Evolutionary conservation across 2,888 invertebrate species (phyloP), one percentile per base, ranked within the genome.

Genomic region (Caradrina clavipalpis): DNA sequence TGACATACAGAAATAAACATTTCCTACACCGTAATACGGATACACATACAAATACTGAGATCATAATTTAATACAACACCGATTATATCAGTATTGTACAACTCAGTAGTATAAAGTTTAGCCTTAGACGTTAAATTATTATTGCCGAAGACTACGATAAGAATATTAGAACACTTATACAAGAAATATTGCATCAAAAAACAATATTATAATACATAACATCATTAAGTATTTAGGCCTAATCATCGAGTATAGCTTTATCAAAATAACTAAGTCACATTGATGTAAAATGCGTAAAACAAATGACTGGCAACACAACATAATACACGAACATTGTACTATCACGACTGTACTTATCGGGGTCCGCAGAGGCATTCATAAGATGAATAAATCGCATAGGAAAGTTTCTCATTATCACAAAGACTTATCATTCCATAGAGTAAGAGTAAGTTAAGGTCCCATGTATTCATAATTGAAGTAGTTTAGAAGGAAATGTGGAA

Each of bases 1-100:
- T 69, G 66, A 78, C 69, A 74, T 62, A 78, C 58, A 76, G 63
- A 81, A 64, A 76, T 69, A 66, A 70, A 69, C 45, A 70, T 76
- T 45, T 45, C 45, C 45, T 67, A 76, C 63, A 72, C 74, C 71
- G 70, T 72, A 78, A 74, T 72, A 80, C 73, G 78, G 69, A 76
- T 60, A 71, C 77, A 71, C 77, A 87, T 78, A 84, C 61, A 77
- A 83, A 85, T 81, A 82, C 83, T 91, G 91, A 92, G 91, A 92
- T 92, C 92, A 91, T 87, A 83, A 79, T 80, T 80, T 85, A 73
- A 79, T 75, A 84, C 78, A 82, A 82, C 69, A 84, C 89, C 80
- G 88, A 90, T 90, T 82, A 83, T 78, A 90, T 90, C 89, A 87
- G 88, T 59, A 73, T 68, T 71, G 69, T 67, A 71, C 61, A 80